These are phyloP conservation scores for Dromococcyx pavoninus DNA, from an alignment of 2,797 vertebrate genomes.

Conservation along the genomic window DNA sequence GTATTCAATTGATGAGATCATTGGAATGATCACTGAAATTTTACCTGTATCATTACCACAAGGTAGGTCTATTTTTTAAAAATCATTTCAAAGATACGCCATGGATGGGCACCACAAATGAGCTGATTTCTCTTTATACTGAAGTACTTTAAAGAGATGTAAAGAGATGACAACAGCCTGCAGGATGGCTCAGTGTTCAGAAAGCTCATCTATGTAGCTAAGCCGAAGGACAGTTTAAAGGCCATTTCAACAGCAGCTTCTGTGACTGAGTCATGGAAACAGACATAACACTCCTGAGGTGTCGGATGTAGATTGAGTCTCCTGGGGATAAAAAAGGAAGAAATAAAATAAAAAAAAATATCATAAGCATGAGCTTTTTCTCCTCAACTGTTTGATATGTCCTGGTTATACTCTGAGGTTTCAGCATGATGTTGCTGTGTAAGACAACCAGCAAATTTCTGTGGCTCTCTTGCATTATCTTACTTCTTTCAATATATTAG, in stretches of 20 bases:
- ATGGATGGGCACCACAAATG: not conserved
- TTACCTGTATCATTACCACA: not conserved
- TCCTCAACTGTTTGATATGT: not conserved
- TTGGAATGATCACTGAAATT: not conserved
- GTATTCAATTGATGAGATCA: not conserved
- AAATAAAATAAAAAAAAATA: not conserved
- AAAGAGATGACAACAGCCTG: not conserved
- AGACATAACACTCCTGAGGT: slow-evolving; percentile 95
- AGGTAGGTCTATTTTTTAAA: not conserved
- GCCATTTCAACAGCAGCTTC: slow-evolving; percentile 94
- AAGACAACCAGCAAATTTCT: not conserved
- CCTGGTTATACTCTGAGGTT: not conserved
- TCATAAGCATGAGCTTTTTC: not conserved
- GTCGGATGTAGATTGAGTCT: slow-evolving; percentile 89
- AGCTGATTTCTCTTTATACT: not conserved
- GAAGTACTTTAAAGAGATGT: not conserved
- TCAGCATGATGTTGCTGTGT: not conserved
- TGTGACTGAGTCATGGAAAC: slow-evolving; percentile 94
- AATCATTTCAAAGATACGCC: not conserved
- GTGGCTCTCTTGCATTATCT: not conserved
- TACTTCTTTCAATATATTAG: not conserved
- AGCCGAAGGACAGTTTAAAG: slow-evolving; percentile 91
- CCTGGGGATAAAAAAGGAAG: slow-evolving; percentile 75
- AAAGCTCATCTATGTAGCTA: slow-evolving; percentile 77
- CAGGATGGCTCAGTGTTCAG: not conserved